Evolutionary conservation across 1,140 invertebrate species (phyloP), one percentile per base, ranked within the genome.

Genomic region (Caenorhabditis remanei): DNA sequence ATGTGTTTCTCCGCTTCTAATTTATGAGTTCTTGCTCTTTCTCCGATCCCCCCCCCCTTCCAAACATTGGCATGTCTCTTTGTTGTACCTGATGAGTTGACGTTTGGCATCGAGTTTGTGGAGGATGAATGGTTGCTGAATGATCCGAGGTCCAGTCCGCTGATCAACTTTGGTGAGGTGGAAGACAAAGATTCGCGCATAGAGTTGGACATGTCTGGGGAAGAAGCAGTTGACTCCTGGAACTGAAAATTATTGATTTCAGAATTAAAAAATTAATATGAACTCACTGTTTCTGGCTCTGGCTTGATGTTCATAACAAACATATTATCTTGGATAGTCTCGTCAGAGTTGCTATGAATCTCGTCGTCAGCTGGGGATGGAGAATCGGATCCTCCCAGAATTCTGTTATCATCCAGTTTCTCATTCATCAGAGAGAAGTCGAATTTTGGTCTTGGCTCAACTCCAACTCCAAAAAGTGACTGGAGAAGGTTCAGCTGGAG

Each of bases 281-380:
- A 11, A 53, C 46, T 79, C n/a, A 79, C 71, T 19, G 53, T 50
- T 50, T 79, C 71, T 19, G 71, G 71, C n/a, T 79, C 71, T 24
- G 71, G 46, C 19, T 79, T 79, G n/a, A 79, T 79, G 9, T 79
- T 88, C 13, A 87, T 71, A 56, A 43, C 24, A 63, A 85, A 85
- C 14, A 87, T 71, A 40, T 40, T 67, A 48, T 89, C 89, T 43
- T 82, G 84, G 8, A 58, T 83, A 40, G 85, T 89, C 48, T 88
- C 89, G 55, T 91, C 91, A 55, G 89, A 92, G 21, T 89, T 89
- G 65, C 86, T 88, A 79, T 92, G 91, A 19, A 89, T 87, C 63
- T 91, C 92, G 65, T 92, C 91, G 85, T 92, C 91, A 46, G 90
- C 91, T 48, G 90, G 92, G 32, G 85, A 89, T 16, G 91, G 91